Evolutionary conservation across 2,113 vertebrate species (phyloP).

Genomic region (Stigmatopora nigra): DNA sequence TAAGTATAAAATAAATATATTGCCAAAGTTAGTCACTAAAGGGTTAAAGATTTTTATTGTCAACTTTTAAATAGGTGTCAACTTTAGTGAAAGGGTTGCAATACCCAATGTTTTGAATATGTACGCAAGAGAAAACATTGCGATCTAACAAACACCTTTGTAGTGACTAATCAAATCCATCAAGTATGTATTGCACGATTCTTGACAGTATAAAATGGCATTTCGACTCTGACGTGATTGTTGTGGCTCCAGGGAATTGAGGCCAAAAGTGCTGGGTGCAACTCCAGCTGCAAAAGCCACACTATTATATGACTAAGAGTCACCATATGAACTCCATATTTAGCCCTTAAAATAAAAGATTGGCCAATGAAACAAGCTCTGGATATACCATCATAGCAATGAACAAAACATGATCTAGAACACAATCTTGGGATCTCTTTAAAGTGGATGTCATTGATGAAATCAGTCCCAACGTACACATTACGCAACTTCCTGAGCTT

Average conservation of each 20-base stretch:
- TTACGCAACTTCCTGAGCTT: conserved; percentile 26
- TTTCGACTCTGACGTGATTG: background rate
- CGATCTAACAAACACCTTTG: background rate
- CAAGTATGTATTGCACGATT: background rate
- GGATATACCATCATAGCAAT: background rate
- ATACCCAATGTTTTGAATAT: too few relatives aligned
- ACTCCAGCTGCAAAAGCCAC: background rate
- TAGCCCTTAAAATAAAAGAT: conserved; percentile 10
- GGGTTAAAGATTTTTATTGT: too few relatives aligned
- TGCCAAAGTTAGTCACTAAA: too few relatives aligned
- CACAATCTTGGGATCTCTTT: background rate
- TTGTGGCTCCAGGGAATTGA: background rate
- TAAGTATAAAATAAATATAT: too few relatives aligned
- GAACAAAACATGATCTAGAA: background rate
- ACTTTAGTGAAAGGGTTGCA: too few relatives aligned
- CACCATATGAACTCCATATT: conserved; percentile 20
- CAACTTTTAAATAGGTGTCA: too few relatives aligned
- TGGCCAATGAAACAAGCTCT: background rate
- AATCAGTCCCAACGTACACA: conserved; percentile 5
- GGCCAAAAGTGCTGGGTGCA: background rate
- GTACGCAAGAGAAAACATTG: too few relatives aligned
- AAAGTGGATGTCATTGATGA: background rate
- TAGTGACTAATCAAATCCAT: background rate
- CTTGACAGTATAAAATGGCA: background rate
- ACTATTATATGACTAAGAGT: conserved; percentile 6